A percentile compares a stretch with the other conserved stretches of the same genome.
Evolutionary conservation across 2,113 vertebrate species (phyloP).

Genomic region (Ahaetulla prasina): DNA sequence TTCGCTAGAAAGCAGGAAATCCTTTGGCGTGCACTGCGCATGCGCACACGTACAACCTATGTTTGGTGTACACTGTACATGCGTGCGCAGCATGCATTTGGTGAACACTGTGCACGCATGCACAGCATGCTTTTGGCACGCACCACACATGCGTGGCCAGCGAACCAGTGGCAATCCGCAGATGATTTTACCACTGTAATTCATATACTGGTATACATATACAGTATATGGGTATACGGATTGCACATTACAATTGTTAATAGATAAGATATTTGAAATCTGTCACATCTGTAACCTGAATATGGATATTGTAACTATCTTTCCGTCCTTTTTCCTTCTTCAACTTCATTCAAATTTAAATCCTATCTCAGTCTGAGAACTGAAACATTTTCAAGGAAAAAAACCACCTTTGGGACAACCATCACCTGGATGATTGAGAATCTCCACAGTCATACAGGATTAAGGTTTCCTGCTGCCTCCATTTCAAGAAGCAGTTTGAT

Average conservation of each 20-base stretch:
- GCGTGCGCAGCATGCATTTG: no score
- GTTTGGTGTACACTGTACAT: no score
- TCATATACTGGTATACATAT: no score
- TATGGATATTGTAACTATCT: background rate
- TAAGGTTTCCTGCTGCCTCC: background rate
- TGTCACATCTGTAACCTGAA: background rate
- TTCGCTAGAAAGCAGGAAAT: no score
- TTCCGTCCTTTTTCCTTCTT: background rate
- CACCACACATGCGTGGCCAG: no score
- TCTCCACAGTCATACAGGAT: background rate
- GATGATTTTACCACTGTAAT: no score
- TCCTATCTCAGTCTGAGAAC: background rate
- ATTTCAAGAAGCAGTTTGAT: background rate
- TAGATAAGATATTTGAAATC: background rate
- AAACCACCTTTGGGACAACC: background rate
- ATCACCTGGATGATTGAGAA: background rate
- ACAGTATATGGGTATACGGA: no score
- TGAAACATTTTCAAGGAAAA: background rate
- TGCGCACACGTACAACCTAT: no score
- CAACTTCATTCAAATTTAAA: background rate
- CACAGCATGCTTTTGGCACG: no score
- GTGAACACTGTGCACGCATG: no score
- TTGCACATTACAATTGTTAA: background rate
- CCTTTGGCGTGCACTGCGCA: no score
- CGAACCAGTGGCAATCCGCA: no score